Conservation (phyloP, 2,888 invertebrate species). For the Halocaridina rubra region DNA sequence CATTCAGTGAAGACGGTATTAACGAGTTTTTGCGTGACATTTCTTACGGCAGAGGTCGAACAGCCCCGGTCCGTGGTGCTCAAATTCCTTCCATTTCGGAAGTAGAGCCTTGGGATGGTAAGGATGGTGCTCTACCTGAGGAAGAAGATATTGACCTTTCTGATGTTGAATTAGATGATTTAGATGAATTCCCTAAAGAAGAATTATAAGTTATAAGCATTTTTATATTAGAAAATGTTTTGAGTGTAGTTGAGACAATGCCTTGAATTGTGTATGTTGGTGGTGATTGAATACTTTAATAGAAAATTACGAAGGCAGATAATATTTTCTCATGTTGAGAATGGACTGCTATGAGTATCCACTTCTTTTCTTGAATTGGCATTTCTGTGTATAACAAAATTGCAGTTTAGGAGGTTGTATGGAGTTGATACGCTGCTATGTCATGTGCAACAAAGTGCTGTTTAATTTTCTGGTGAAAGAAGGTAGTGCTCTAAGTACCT, state of each 20-base stretch:
- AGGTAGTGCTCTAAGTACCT: neutral
- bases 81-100: conserved; percentile 79
- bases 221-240: no score
- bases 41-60: conserved; percentile 92
- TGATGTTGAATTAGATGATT: conserved; percentile 84
- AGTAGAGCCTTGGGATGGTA: conserved; percentile 91
- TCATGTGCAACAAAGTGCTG: no score
- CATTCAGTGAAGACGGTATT: conserved; percentile 94
- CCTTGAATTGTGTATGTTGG: no score
- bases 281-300: neutral
- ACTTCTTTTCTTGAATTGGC: neutral
- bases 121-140: conserved; percentile 86
- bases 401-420: no score
- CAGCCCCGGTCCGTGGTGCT: conserved; percentile 86
- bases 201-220: conserved; percentile 1
- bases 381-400: conserved; percentile 15
- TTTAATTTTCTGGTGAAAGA: neutral
- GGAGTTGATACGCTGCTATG: no score
- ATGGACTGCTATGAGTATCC: neutral
- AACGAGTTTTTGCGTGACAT: conserved; percentile 92
- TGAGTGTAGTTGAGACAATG: no score
- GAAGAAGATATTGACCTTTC: conserved; percentile 94
- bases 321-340: conserved; percentile 56
- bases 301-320: neutral
- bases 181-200: conserved; percentile 20